Evolutionary conservation across 2,113 vertebrate genomes (phyloP).

Genomic region (Eclectus roratus): DNA sequence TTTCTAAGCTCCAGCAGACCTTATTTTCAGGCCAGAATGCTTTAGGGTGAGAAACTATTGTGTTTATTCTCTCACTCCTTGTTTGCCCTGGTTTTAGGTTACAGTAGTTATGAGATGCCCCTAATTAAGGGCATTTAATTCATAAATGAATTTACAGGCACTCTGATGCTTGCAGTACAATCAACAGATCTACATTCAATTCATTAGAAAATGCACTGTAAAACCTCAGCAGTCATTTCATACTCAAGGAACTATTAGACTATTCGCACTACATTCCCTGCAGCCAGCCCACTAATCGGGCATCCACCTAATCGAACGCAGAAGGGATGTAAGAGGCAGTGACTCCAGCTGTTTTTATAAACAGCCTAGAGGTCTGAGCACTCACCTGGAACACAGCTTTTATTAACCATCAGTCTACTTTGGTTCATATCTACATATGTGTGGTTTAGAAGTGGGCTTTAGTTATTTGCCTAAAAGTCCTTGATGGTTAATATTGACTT

Average conservation of each 20-base stretch:
- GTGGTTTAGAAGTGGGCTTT: background rate
- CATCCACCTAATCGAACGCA: background rate
- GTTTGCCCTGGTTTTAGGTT: background rate
- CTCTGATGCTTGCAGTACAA: background rate
- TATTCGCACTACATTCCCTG: background rate
- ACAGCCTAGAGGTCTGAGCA: background rate
- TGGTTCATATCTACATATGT: background rate
- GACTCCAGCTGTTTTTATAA: background rate
- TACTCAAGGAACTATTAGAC: background rate
- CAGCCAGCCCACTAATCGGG: background rate
- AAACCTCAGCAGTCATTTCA: background rate
- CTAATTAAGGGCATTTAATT: background rate
- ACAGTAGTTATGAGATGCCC: background rate
- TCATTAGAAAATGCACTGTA: background rate
- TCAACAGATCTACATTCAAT: background rate
- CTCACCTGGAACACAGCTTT: constrained; percentile 20
- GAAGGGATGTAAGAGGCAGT: background rate
- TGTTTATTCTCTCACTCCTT: background rate
- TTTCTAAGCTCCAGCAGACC: background rate
- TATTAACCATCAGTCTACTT: background rate
- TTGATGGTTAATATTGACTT: constrained; percentile 41
- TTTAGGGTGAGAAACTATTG: background rate
- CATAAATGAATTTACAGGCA: background rate
- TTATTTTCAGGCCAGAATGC: background rate
- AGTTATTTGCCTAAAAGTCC: background rate